These are phyloP conservation scores for Linnaemya vulpina DNA, from an alignment of 2,888 invertebrate species.

Conservation along the genomic window DNA sequence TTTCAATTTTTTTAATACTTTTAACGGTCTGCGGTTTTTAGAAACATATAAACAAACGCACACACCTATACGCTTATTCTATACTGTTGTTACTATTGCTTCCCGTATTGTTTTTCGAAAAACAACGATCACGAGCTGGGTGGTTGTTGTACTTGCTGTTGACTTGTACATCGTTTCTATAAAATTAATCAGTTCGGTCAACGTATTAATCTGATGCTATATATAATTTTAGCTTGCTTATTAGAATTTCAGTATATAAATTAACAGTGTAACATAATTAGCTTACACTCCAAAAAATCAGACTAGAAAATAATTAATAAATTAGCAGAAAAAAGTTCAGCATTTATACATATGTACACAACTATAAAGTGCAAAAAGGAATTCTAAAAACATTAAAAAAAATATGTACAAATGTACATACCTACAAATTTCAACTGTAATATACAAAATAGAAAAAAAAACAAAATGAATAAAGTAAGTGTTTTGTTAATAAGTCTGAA, in stretches of 20 bases:
- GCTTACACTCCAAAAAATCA: slow-evolving; percentile 7
- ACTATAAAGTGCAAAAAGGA: not conserved
- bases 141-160: slow-evolving; percentile 50
- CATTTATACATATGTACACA: not conserved
- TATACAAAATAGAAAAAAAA: not conserved
- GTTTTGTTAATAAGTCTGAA: no score
- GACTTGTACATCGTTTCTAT: slow-evolving; percentile 31
- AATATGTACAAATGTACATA: slow-evolving; percentile 18
- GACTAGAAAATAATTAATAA: slow-evolving; percentile 3
- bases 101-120: slow-evolving; percentile 41
- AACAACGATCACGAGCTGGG: slow-evolving; percentile 39
- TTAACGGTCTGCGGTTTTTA: slow-evolving; percentile 39
- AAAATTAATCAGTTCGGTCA: slow-evolving; percentile 53
- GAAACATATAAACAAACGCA: not conserved
- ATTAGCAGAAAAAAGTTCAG: not conserved
- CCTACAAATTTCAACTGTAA: not conserved
- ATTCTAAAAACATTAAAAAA: slow-evolving; percentile 13
- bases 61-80: not conserved
- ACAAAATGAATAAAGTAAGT: slow-evolving; percentile 69
- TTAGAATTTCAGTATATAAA: slow-evolving; percentile 61
- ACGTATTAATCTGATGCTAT: slow-evolving; percentile 53
- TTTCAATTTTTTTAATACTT: slow-evolving; percentile 19
- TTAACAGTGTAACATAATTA: slow-evolving; percentile 42
- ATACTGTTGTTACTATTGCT: slow-evolving; percentile 32
- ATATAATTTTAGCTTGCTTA: slow-evolving; percentile 66